Evolutionary conservation across 92 coral and sea anemone species (phyloP).

Genomic region (Zoanthus sansibaricus): DNA sequence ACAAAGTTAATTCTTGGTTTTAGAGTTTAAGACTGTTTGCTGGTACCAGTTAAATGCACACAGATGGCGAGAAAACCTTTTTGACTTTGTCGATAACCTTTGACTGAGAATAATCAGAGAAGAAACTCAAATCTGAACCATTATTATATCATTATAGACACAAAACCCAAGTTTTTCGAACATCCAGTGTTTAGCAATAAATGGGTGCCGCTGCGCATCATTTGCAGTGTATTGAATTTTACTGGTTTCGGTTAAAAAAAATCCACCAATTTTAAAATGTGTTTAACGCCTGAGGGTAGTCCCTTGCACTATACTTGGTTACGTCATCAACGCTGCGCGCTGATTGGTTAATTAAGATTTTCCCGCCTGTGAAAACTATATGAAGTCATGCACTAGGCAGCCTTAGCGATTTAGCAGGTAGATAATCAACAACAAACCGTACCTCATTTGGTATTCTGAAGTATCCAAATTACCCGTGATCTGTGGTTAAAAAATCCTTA

Average conservation of each 20-base stretch:
- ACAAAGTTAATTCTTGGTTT: not conserved
- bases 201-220: not conserved
- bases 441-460: slow-evolving; percentile 39
- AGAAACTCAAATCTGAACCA: not conserved
- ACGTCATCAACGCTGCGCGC: not conserved
- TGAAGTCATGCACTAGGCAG: slow-evolving; percentile 48
- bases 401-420: slow-evolving; percentile 27
- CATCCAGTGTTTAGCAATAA: not conserved
- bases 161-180: not conserved
- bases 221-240: not conserved
- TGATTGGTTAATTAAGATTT: slow-evolving; percentile 20
- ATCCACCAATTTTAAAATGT: not conserved
- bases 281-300: not conserved
- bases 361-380: slow-evolving; percentile 37
- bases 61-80: not conserved
- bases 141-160: not conserved
- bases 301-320: not conserved
- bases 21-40: not conserved
- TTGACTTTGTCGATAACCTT: not conserved
- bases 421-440: not conserved
- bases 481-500: slow-evolving; percentile 11
- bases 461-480: slow-evolving; percentile 47
- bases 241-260: not conserved
- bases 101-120: not conserved
- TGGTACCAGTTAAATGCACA: slow-evolving; percentile 19